Percentiles rank a stretch among this genome's conserved stretches.
phyloP scores from a whole-genome alignment of 1,140 invertebrate species.

The Sitophilus oryzae region DNA sequence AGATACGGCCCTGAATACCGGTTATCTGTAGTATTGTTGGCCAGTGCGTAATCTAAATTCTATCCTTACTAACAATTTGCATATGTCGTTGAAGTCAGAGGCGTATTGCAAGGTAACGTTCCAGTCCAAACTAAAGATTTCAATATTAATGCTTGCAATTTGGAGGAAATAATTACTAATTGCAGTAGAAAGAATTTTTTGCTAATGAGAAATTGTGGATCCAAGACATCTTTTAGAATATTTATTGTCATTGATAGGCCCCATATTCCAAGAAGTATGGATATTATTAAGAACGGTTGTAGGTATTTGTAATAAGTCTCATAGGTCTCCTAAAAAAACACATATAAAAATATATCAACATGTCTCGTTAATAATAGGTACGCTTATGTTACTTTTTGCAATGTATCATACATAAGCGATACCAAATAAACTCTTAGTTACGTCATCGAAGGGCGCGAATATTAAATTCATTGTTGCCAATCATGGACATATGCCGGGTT shows the following conservation, averaged over 20 bases:
- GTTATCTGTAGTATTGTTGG: too few relatives aligned
- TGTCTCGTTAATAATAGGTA: too few relatives aligned
- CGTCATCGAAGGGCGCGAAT: too few relatives aligned
- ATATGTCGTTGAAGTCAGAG: constrained; percentile 46
- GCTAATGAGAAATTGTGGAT: constrained; percentile 39
- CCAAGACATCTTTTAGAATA: constrained; percentile 44
- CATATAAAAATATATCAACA: not conserved
- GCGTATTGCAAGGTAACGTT: constrained; percentile 47
- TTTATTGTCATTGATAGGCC: constrained; percentile 54
- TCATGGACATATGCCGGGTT: too few relatives aligned
- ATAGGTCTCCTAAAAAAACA: constrained; percentile 29
- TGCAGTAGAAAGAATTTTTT: constrained; percentile 50
- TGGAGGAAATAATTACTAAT: constrained; percentile 50
- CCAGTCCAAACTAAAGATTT: constrained; percentile 46
- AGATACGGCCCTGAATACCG: too few relatives aligned
- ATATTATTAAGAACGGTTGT: constrained; percentile 53
- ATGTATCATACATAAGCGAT: too few relatives aligned
- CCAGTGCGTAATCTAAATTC: too few relatives aligned
- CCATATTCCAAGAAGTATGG: constrained; percentile 58
- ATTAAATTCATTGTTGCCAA: too few relatives aligned
- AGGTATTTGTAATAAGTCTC: constrained; percentile 51
- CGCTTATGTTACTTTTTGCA: too few relatives aligned
- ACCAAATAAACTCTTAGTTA: too few relatives aligned
- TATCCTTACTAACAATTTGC: constrained; percentile 47
- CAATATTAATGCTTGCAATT: constrained; percentile 49